Evolutionary conservation across 2,797 vertebrate genomes (phyloP), one percentile per base, ranked within the genome.

Genomic region (Potorous gilbertii): DNA sequence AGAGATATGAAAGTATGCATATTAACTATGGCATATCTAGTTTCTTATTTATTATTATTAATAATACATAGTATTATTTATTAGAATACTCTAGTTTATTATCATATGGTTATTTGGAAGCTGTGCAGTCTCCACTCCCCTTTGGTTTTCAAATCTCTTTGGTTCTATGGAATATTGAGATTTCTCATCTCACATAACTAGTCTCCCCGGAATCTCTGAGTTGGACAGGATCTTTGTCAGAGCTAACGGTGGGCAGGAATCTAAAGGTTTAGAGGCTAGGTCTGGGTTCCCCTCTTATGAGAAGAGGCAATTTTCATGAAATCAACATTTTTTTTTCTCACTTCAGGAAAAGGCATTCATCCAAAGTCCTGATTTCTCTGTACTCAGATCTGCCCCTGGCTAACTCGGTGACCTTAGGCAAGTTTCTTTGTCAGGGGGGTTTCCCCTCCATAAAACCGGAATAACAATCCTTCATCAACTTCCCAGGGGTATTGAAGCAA

Each of bases 381-480:
- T 46, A 14, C 52, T 52, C 29, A 24, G 54, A 5, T 46, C 0
- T 1, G 8, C 12, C 29, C n/a, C 55, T 52, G 40, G 90, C 59
- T 93, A 56, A 93, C 21, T 92, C 93, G 87, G 50, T 56, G 92
- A 96, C 93, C 55, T 90, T 81, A 12, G 56, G 55, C 29, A 92
- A 18, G 34, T 31, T n/a, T 91, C 87, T 95, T 54, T 31, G 8
- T 21, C 14, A 56, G 28, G 18, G 89, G 56, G 27, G 34, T 29
- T 94, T 56, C 28, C 55, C n/a, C 18, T 29, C 52, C 16, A 21
- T 21, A 59, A 92, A 91, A 50, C 0, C 0, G 66, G 55, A 93
- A 50, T 29, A 92, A 55, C 4, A 59, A 46, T 21, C 50, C 56
- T 28, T 93, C 50, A 24, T 2, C 0, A 12, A 57, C n/a, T 16